phyloP scores from a whole-genome alignment of 2,113 vertebrate species.

The Procavia capensis region DNA sequence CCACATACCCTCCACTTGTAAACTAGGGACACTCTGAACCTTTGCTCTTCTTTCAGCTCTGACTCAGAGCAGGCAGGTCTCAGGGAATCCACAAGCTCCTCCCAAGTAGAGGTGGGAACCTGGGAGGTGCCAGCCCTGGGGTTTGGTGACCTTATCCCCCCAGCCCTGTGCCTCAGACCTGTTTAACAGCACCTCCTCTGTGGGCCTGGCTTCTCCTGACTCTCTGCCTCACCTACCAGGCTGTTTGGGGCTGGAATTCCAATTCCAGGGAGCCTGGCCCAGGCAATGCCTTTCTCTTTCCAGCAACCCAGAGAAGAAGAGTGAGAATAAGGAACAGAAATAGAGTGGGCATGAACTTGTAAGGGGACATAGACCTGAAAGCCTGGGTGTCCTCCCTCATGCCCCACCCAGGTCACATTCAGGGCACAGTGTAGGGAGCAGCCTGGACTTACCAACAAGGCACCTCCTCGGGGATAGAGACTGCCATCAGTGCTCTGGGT shows the following conservation, averaged over 20 bases:
- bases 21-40: slow-evolving; percentile 47
- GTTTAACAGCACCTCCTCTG: neutral
- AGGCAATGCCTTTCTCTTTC: neutral
- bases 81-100: neutral
- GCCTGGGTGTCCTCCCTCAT: neutral
- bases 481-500: neutral
- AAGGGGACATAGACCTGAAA: slow-evolving; percentile 39
- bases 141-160: neutral
- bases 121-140: neutral
- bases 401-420: slow-evolving; percentile 40
- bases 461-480: neutral
- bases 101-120: neutral
- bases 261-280: neutral
- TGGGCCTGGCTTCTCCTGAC: neutral
- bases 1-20: neutral
- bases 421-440: neutral
- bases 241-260: neutral
- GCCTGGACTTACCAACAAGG: slow-evolving; percentile 29
- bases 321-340: neutral
- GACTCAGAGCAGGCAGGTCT: slow-evolving; percentile 53
- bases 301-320: neutral
- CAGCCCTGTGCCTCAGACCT: neutral
- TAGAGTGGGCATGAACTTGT: neutral
- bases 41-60: slow-evolving; percentile 68
- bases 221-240: neutral